A percentile compares a stretch with the other conserved stretches of the same genome.
phyloP scores from a whole-genome alignment of 2,113 vertebrate genomes.

The Rhabdomys dilectus region DNA sequence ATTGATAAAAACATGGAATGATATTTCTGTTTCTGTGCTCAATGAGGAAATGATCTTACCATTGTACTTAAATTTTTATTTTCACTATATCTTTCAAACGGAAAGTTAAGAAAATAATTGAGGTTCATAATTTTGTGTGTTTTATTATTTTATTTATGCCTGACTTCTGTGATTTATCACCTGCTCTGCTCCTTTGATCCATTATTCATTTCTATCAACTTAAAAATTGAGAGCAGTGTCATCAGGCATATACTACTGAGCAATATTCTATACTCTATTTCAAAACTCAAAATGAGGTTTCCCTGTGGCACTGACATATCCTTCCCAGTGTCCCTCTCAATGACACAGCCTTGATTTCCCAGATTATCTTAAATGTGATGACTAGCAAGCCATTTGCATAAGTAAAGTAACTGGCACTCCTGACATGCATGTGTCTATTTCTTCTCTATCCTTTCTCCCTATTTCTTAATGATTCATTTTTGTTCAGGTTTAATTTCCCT shows the following conservation, averaged over 20 bases:
- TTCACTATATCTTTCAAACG: neutral
- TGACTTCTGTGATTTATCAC: neutral
- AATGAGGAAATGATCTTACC: neutral
- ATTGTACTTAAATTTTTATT: neutral
- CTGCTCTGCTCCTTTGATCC: neutral
- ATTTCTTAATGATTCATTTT: neutral
- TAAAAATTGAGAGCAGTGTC: neutral
- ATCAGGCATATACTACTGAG: accelerated
- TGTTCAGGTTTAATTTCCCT: neutral
- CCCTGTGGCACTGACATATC: neutral
- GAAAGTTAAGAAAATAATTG: neutral
- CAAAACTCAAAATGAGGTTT: neutral
- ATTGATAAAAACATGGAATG: neutral
- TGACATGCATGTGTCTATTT: neutral
- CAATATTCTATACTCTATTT: neutral
- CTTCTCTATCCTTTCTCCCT: neutral
- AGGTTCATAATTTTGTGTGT: neutral
- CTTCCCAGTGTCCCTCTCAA: neutral
- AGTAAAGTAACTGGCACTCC: neutral
- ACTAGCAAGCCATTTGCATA: neutral
- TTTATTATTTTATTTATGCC: neutral
- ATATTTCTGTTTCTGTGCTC: neutral
- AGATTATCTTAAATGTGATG: neutral
- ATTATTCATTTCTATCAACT: neutral
- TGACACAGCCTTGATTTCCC: neutral